Evolutionary conservation across 2,113 vertebrate genomes (phyloP).

Genomic region (Eptesicus fuscus): DNA sequence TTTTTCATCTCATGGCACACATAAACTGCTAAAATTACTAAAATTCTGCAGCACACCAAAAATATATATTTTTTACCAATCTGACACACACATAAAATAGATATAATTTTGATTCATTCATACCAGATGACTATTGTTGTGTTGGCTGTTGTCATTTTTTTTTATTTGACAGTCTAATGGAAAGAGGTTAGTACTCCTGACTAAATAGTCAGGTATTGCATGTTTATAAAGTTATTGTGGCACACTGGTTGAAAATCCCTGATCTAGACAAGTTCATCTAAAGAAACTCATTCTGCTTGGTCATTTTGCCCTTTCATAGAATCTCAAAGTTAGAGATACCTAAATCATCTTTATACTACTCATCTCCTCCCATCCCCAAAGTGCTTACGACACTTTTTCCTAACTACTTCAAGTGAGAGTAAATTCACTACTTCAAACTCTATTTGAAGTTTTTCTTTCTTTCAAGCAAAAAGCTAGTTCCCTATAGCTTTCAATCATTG

Average conservation of each 20-base stretch:
- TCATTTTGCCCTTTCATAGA: not conserved
- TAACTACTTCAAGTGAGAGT: not conserved
- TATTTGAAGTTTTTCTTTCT: constrained; percentile 9
- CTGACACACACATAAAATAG: not conserved
- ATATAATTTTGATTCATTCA: not conserved
- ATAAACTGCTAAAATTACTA: not conserved
- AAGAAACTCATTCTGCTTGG: not conserved
- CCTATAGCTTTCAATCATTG: not conserved
- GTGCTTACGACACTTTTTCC: not conserved
- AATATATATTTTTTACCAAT: not conserved
- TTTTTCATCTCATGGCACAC: not conserved
- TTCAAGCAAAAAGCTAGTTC: not conserved
- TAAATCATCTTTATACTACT: not conserved
- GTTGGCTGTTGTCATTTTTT: not conserved
- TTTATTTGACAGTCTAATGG: not conserved
- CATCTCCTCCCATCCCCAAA: not conserved
- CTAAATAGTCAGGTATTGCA: not conserved
- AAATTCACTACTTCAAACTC: not conserved
- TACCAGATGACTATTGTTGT: not conserved
- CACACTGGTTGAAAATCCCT: not conserved
- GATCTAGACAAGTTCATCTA: not conserved
- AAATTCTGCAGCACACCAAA: not conserved
- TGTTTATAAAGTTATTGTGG: not conserved
- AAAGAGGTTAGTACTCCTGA: not conserved
- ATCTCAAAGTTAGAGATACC: not conserved